These are phyloP conservation scores for Anhinga rufa DNA, from an alignment of 2,113 vertebrate species.

Conservation along the genomic window DNA sequence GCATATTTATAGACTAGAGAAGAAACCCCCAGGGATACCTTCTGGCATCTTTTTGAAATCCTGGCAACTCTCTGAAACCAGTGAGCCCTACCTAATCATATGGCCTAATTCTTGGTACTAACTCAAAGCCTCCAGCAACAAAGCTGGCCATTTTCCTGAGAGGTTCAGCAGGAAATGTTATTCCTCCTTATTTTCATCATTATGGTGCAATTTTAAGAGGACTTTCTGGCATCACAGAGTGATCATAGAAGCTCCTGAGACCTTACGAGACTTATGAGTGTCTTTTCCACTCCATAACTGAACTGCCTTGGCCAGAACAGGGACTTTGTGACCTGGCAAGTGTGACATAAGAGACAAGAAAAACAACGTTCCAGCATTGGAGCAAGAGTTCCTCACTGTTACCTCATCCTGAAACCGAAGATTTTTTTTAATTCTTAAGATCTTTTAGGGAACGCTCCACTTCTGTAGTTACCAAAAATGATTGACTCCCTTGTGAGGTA, in stretches of 20 bases:
- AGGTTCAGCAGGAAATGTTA: background rate
- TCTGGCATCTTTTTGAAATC: background rate
- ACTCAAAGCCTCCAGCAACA: background rate
- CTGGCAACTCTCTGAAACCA: background rate
- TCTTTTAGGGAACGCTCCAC: background rate
- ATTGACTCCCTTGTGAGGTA: background rate
- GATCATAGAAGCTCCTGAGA: background rate
- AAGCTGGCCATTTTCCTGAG: background rate
- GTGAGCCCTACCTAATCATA: background rate
- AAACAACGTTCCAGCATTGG: background rate
- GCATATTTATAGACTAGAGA: background rate
- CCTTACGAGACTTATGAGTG: background rate
- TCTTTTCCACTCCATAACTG: background rate
- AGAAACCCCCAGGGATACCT: background rate
- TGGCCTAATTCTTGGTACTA: background rate
- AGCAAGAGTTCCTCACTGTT: background rate
- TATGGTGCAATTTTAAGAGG: background rate
- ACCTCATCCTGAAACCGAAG: background rate
- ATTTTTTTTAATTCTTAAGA: background rate
- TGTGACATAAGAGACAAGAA: background rate
- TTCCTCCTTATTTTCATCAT: background rate
- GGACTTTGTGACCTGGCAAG: background rate
- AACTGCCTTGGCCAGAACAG: background rate
- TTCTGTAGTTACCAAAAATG: background rate
- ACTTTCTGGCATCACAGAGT: background rate